phyloP scores from a whole-genome alignment of 2,888 invertebrate species.

The Temnothorax unifasciatus region DNA sequence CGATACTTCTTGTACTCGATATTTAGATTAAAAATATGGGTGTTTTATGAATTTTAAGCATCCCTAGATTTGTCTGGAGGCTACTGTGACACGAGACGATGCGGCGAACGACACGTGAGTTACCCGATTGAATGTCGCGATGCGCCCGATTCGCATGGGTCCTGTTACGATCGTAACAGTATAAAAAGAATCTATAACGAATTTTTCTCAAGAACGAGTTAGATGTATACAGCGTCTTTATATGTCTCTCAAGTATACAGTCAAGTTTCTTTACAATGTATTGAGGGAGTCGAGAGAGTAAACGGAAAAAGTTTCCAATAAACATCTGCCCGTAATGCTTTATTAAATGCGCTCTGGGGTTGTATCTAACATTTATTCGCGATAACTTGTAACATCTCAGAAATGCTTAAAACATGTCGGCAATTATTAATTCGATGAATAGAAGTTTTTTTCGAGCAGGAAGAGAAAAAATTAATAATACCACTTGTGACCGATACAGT shows the following conservation, averaged over 20 bases:
- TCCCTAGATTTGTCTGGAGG: slow-evolving; percentile 30
- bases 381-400: not conserved
- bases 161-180: slow-evolving; percentile 9
- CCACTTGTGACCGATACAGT: not conserved
- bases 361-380: not conserved
- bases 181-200: not conserved
- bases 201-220: slow-evolving; percentile 13
- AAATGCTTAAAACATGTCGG: not conserved
- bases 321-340: not conserved
- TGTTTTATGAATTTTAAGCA: slow-evolving; percentile 13
- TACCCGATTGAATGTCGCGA: slow-evolving; percentile 20
- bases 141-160: not conserved
- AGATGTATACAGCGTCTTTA: not conserved
- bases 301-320: slow-evolving; percentile 13
- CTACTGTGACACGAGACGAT: slow-evolving; percentile 27
- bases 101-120: slow-evolving; percentile 32
- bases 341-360: slow-evolving; percentile 16
- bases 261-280: slow-evolving; percentile 9
- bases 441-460: not conserved
- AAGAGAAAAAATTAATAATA: not conserved
- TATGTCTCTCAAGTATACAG: not conserved
- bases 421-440: not conserved
- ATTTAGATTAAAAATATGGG: not conserved
- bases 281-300: slow-evolving; percentile 16
- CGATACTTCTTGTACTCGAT: not conserved